Evolutionary conservation across 2,888 invertebrate genomes (phyloP).

Genomic region (Proisotoma minuta): DNA sequence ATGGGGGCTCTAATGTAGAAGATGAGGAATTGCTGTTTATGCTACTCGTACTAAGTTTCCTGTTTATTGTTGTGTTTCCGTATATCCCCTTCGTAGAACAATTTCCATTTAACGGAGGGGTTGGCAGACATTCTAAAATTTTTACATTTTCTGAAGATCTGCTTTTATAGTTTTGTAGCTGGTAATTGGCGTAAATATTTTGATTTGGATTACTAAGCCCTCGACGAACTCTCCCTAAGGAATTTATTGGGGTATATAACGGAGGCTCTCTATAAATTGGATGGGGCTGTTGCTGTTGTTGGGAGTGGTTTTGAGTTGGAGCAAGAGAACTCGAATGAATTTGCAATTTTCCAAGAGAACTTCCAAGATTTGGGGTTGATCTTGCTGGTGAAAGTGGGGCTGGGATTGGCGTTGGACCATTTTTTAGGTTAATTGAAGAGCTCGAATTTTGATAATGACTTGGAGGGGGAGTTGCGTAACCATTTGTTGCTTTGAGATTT

Average conservation of each 20-base stretch:
- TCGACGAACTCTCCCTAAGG: conserved; percentile 2
- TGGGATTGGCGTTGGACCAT: neutral
- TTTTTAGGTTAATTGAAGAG: neutral
- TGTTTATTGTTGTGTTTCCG: too few species aligned
- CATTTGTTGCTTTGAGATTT: too few species aligned
- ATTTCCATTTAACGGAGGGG: neutral
- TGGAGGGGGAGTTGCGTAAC: neutral
- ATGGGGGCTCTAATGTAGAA: too few species aligned
- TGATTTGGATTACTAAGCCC: too few species aligned
- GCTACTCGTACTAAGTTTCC: too few species aligned
- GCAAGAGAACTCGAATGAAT: too few species aligned
- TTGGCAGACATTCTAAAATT: neutral
- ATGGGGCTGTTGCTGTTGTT: conserved; percentile 1
- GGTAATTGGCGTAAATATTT: too few species aligned
- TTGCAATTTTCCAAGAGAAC: conserved; percentile 8
- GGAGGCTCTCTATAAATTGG: conserved; percentile 12
- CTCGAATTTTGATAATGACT: neutral
- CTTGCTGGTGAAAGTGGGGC: conserved; percentile 49
- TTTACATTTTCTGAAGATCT: conserved; percentile 3
- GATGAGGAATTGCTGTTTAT: too few species aligned
- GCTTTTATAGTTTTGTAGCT: too few species aligned
- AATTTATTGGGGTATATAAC: neutral
- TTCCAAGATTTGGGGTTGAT: conserved; percentile 53
- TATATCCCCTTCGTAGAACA: too few species aligned
- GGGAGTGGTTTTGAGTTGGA: too few species aligned